Conservation (phyloP, 2,113 vertebrate species). For the Meriones unguiculatus region DNA sequence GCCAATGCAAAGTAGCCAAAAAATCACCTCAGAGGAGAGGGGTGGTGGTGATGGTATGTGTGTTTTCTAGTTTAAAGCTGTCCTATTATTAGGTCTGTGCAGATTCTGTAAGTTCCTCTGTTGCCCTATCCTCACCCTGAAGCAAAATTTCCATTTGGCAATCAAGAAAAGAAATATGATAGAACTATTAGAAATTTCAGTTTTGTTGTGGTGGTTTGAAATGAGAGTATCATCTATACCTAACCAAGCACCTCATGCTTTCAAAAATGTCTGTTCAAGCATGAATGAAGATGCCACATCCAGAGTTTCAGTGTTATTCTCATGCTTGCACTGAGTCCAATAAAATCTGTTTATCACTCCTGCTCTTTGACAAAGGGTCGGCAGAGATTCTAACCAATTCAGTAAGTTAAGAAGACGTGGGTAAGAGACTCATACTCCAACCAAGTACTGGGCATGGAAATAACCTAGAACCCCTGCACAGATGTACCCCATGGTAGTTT, state of each 20-base stretch:
- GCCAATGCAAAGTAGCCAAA: background rate
- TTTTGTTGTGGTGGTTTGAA: background rate
- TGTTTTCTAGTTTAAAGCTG: background rate
- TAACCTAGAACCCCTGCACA: too few relatives aligned
- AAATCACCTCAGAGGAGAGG: background rate
- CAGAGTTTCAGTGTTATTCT: background rate
- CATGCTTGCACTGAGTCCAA: background rate
- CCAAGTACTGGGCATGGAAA: too few relatives aligned
- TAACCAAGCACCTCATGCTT: background rate
- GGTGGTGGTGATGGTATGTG: background rate
- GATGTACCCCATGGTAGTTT: too few relatives aligned
- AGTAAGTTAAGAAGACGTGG: background rate
- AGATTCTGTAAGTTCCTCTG: background rate
- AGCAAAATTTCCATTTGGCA: background rate
- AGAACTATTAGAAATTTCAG: background rate
- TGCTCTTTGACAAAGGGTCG: background rate
- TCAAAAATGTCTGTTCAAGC: background rate
- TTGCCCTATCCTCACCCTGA: background rate
- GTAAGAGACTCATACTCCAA: too few relatives aligned
- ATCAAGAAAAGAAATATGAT: background rate
- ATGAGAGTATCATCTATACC: background rate
- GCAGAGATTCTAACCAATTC: background rate
- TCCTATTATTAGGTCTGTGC: background rate
- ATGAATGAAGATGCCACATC: background rate
- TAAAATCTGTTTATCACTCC: background rate